Evolutionary conservation across 2,888 invertebrate species (phyloP).

Genomic region (Netelia virgata): DNA sequence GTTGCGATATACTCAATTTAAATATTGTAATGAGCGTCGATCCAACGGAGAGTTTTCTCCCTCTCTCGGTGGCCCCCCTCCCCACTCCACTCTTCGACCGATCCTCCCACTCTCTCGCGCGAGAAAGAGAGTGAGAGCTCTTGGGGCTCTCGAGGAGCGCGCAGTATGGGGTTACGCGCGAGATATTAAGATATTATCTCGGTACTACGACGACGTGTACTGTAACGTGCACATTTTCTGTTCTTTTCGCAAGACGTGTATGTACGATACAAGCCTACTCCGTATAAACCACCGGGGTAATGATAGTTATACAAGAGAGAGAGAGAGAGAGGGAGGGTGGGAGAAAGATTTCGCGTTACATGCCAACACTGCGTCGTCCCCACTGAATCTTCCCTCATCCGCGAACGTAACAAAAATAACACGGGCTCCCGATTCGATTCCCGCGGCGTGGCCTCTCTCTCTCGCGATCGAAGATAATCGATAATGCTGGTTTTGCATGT

Average conservation of each 20-base stretch:
- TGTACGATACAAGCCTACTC: constrained; percentile 63
- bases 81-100: not conserved
- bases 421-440: constrained; percentile 60
- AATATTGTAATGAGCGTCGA: constrained; percentile 58
- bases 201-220: constrained; percentile 54
- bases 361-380: constrained; percentile 46
- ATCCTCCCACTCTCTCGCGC: not conserved
- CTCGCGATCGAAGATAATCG: constrained; percentile 64
- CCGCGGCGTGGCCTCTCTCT: constrained; percentile 29
- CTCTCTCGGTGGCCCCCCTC: constrained; percentile 7
- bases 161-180: constrained; percentile 65
- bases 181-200: constrained; percentile 72
- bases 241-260: constrained; percentile 62
- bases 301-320: constrained; percentile 74
- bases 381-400: constrained; percentile 42
- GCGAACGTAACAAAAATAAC: constrained; percentile 58
- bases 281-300: constrained; percentile 71
- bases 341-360: constrained; percentile 35
- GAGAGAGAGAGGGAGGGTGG: constrained; percentile 7
- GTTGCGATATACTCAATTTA: constrained; percentile 55
- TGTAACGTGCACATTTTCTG: constrained; percentile 72
- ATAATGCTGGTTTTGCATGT: constrained; percentile 60
- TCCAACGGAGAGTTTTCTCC: constrained; percentile 14
- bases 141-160: constrained; percentile 21
- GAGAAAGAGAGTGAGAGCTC: constrained; percentile 20